Conservation (phyloP, 2,888 invertebrate genomes). For the Mayetiola destructor region DNA sequence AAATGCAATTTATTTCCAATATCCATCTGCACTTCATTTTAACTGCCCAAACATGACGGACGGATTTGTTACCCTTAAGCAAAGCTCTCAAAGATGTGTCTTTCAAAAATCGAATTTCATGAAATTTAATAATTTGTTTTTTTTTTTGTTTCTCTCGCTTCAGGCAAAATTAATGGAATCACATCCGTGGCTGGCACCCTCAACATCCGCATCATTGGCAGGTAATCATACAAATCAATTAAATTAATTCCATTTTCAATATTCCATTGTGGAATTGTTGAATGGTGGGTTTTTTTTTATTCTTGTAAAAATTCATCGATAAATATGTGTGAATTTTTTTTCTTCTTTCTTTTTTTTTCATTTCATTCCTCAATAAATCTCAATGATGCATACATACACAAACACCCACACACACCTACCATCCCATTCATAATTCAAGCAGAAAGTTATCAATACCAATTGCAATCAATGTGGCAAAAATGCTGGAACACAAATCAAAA, state of each 20-base stretch:
- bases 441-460: constrained; percentile 90
- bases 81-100: too few relatives aligned
- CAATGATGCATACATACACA: too few relatives aligned
- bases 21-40: too few relatives aligned
- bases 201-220: constrained; percentile 69
- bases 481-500: constrained; percentile 90
- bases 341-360: neutral
- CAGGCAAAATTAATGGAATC: constrained; percentile 89
- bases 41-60: too few relatives aligned
- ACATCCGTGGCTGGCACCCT: constrained; percentile 83
- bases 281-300: neutral
- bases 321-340: neutral
- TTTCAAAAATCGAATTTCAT: too few relatives aligned
- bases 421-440: too few relatives aligned
- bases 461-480: constrained; percentile 92
- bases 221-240: constrained; percentile 42
- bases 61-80: too few relatives aligned
- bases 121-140: constrained; percentile 15
- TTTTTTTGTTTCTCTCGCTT: constrained; percentile 36
- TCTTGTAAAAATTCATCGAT: neutral
- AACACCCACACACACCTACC: too few relatives aligned
- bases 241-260: constrained; percentile 12
- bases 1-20: too few relatives aligned
- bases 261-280: neutral
- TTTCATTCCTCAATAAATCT: neutral